A percentile compares a stretch with the other conserved stretches of the same genome.
Evolutionary conservation across 35 echinoderm and acorn worm genomes (phyloP).

Genomic region (Apostichopus parvimensis): DNA sequence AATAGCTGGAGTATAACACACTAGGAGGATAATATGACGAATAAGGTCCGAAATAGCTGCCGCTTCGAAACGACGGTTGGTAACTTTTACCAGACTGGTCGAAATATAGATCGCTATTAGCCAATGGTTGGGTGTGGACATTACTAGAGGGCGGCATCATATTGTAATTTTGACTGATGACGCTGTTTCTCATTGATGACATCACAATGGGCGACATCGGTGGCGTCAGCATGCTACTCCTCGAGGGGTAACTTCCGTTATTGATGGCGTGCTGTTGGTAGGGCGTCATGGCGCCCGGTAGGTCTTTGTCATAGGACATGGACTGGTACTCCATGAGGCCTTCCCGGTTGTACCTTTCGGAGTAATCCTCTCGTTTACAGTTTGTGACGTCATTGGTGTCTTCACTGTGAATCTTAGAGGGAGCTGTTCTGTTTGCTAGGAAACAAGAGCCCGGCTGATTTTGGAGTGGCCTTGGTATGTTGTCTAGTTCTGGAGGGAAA

Average conservation of each 20-base stretch:
- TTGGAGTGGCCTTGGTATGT: constrained; percentile 60
- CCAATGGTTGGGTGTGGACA: constrained; percentile 50
- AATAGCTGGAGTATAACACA: constrained; percentile 67
- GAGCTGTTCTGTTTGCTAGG: constrained; percentile 75
- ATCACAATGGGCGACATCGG: constrained; percentile 87
- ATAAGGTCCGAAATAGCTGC: constrained; percentile 61
- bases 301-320: constrained; percentile 25
- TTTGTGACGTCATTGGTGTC: background rate
- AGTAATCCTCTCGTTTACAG: constrained; percentile 80
- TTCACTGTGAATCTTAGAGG: constrained; percentile 24
- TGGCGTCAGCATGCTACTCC: constrained; percentile 86
- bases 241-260: constrained; percentile 27
- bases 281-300: background rate
- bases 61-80: constrained; percentile 37
- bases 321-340: constrained; percentile 50
- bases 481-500: constrained; percentile 51
- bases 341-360: constrained; percentile 31
- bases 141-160: constrained; percentile 49
- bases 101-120: constrained; percentile 70
- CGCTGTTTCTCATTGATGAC: constrained; percentile 71
- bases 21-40: constrained; percentile 71
- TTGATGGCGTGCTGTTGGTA: constrained; percentile 66
- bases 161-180: constrained; percentile 75
- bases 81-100: constrained; percentile 68
- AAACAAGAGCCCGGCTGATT: constrained; percentile 95